Base-by-base conservation (phyloP, 1,140 invertebrate species). In the Drosophila elegans region DNA sequence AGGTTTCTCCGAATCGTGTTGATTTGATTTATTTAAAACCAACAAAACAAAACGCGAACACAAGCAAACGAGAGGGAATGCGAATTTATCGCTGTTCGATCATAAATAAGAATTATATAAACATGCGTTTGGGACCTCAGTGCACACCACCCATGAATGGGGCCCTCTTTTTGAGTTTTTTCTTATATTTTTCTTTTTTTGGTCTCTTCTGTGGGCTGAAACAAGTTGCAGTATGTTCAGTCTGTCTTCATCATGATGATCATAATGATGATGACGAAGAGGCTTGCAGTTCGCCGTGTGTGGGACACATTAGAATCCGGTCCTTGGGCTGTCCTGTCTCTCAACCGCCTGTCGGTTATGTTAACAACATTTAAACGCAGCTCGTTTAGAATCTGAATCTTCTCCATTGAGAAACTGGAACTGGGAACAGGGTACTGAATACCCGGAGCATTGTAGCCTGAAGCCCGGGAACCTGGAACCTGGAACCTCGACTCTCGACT, bases 21-120 rank as follows among this genome's bases (percentile, higher is more conserved):
- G 88, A 91, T 90, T 91, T 91, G 88, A 91, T 91, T 91, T 91
- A 91, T 88, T 88, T 80, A 69, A 88, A 71, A 60, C 44, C 52
- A 66, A 66, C 36, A 45, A 53, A 42, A 76, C 53, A 53, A 49
- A 68, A 60, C 54, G 53, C 38, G 46, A 27, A 44, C 34, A 25
- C 11, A 48, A 11, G 41, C 25, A 63, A 63, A 21, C 34, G 25
- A 34, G 34, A 9, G 61, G 10, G 59, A 68, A 54, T 68, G 60
- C 68, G 77, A 80, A 85, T 79, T 90, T 90, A 90, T 90, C 86
- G 86, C 71, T 69, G 60, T 61, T 63, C 88, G 86, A 90, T 90
- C 85, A 86, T 86, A 90, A 86, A 86, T 90, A 90, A 90, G 82
- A 90, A 90, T 90, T 90, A 90, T 91, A 90, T 90, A 80, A 89